A percentile compares a stretch with the other conserved stretches of the same genome.
These are phyloP conservation scores for Climacteris rufus DNA, from an alignment of 2,113 vertebrate genomes.

Conservation along the genomic window DNA sequence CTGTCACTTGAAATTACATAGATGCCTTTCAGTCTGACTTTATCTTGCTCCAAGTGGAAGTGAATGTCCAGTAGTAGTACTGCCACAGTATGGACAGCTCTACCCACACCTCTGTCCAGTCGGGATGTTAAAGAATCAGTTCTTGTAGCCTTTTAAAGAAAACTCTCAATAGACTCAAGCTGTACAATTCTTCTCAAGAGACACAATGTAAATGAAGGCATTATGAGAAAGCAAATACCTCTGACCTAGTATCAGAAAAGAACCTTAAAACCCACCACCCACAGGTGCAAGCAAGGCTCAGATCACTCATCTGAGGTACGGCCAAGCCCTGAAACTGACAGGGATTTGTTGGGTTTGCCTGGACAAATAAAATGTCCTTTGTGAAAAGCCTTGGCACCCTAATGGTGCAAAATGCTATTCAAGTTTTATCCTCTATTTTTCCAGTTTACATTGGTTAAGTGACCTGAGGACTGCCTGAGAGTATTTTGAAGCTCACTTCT, in stretches of 20 bases:
- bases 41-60: not conserved
- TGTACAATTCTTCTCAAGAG: not conserved
- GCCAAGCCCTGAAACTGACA: not conserved
- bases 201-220: not conserved
- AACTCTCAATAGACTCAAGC: not conserved
- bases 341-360: not conserved
- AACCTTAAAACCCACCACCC: not conserved
- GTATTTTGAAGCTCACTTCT: not conserved
- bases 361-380: not conserved
- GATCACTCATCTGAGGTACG: not conserved
- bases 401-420: not conserved
- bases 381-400: not conserved
- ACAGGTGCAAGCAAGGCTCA: not conserved
- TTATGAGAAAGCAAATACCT: not conserved
- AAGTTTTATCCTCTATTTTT: slow-evolving; percentile 3
- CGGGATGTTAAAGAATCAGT: not conserved
- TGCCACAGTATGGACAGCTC: not conserved
- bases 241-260: not conserved
- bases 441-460: not conserved
- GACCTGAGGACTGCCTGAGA: not conserved
- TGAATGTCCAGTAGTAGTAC: not conserved
- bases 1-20: not conserved
- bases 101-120: not conserved
- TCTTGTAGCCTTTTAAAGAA: not conserved
- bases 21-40: not conserved